Evolutionary conservation across 2,797 vertebrate genomes (phyloP), one percentile per base, ranked within the genome.

Genomic region (Nothura maculosa): DNA sequence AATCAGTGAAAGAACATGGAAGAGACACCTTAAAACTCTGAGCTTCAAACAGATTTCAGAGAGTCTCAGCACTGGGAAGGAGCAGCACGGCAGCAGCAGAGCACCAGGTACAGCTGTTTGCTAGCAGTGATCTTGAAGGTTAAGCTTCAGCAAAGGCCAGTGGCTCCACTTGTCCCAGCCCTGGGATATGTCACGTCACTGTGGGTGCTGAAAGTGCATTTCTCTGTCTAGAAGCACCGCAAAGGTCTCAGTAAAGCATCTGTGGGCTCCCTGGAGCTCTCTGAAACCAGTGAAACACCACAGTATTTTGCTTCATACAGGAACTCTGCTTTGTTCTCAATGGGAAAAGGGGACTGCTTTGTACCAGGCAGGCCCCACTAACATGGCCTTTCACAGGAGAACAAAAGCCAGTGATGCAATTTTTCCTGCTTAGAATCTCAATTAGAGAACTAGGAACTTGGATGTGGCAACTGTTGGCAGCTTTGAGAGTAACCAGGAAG

Each of bases 341-440:
- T 84, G 88, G 91, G 85, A 85, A 93, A 95, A 88, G 64, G 64
- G 67, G 52, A 42, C 38, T 66, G 50, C 54, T 94, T 96, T 74
- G 73, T 67, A 69, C 21, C 40, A 84, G 73, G 84, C 86, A 60
- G 47, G 34, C 18, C 87, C 91, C 64, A 70, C 48, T 85, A 79
- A 80, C 32, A 82, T 81, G 72, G 54, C 76, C 90, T 95, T 96
- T 97, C 95, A 96, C 0, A 1, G 79, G 62, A 38, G 76, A 70
- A 96, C 94, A 97, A 97, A 97, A 84, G 67, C 57, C 74, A 83
- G 5, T 87, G 81, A 96, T 55, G 86, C 20, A 84, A 78, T 84
- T 89, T 95, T 84, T 91, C 79, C 92, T 96, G 95, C 62, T 63
- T 36, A 81, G 96, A 96, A 96, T 97, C 83, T 94, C 81, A 96